A percentile compares a stretch with the other conserved stretches of the same genome.
Evolutionary conservation across 2,113 vertebrate species (phyloP).

Genomic region (Lonchura striata): DNA sequence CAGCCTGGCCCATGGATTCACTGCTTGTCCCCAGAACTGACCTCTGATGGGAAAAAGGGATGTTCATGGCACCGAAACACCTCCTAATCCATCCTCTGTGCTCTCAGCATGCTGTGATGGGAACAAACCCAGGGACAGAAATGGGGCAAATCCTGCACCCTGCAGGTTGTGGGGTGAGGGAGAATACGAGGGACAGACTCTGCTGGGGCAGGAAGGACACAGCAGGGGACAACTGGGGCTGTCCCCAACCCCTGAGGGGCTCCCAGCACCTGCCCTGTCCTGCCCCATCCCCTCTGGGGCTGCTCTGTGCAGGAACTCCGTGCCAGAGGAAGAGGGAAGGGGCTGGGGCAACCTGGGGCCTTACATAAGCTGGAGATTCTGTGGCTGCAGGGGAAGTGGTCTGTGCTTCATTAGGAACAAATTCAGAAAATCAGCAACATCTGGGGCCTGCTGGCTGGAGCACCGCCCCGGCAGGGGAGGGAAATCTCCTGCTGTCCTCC

Average conservation of each 20-base stretch:
- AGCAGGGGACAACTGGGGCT: rapidly evolving
- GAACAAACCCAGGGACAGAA: background rate
- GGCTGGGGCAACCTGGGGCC: rapidly evolving
- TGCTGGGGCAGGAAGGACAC: background rate
- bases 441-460: background rate
- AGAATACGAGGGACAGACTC: rapidly evolving
- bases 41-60: background rate
- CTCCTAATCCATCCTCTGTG: background rate
- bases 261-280: background rate
- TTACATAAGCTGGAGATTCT: background rate
- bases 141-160: background rate
- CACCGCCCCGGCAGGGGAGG: rapidly evolving
- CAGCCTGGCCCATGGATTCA: background rate
- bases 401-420: background rate
- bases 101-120: background rate
- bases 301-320: rapidly evolving
- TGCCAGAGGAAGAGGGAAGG: rapidly evolving
- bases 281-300: background rate
- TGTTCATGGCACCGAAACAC: rapidly evolving
- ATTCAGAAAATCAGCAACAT: background rate
- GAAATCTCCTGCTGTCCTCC: background rate
- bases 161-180: background rate
- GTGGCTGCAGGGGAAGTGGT: rapidly evolving
- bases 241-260: background rate
- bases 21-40: rapidly evolving